Conservation (phyloP, 2,113 vertebrate genomes). For the Nycticryphes semicollaris region DNA sequence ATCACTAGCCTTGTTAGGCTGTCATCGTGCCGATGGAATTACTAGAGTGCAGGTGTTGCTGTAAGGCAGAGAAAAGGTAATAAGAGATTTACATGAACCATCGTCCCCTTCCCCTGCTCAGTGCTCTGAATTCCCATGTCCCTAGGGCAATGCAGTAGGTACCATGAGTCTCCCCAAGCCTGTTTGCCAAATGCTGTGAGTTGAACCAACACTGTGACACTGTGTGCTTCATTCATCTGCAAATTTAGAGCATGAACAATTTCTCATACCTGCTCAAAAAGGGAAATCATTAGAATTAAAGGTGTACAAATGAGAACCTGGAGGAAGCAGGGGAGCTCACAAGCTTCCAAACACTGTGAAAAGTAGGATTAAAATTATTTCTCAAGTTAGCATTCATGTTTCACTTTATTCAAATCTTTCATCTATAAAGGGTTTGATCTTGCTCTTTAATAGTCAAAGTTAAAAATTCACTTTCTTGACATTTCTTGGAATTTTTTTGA, state of each 20-base stretch:
- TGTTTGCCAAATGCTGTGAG: background rate
- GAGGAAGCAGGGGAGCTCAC: background rate
- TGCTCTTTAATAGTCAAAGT: background rate
- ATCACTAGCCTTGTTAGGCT: background rate
- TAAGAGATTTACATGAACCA: background rate
- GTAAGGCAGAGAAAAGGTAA: background rate
- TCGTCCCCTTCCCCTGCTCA: background rate
- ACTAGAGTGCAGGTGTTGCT: background rate
- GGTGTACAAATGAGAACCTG: background rate
- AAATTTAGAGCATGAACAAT: background rate
- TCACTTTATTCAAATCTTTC: background rate
- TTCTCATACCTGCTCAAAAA: background rate
- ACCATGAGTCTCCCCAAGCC: background rate
- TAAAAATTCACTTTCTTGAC: background rate
- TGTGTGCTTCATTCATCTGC: background rate
- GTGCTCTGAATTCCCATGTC: background rate
- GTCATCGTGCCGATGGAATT: background rate
- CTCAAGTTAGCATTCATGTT: background rate
- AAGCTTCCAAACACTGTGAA: background rate
- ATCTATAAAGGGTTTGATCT: background rate
- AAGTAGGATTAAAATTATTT: background rate
- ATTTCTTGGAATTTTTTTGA: background rate
- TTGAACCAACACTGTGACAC: background rate
- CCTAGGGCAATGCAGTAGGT: background rate
- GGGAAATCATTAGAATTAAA: background rate